These are phyloP conservation scores for Nezara viridula DNA, from an alignment of 2,888 invertebrate species.

Conservation along the genomic window DNA sequence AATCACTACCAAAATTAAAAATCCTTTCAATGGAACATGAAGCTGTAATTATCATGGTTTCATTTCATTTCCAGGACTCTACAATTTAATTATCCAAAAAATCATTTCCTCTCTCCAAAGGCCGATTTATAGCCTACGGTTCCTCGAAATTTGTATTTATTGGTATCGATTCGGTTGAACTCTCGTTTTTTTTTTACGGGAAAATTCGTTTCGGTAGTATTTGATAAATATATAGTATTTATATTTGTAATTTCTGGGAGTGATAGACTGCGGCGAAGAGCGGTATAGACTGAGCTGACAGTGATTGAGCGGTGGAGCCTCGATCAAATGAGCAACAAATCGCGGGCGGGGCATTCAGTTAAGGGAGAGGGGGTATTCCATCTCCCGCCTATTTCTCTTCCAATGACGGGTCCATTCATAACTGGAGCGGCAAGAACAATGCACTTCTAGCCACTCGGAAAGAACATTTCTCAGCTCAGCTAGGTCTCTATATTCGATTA, in stretches of 20 bases:
- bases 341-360: not conserved
- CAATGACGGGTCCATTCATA: not conserved
- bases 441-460: not conserved
- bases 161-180: not conserved
- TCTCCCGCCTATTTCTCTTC: not conserved
- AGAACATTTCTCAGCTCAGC: not conserved
- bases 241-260: not conserved
- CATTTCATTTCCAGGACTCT: not conserved
- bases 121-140: not conserved
- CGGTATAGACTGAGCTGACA: not conserved
- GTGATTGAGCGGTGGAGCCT: not conserved
- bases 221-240: not conserved
- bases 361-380: not conserved
- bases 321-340: slow-evolving; percentile 30
- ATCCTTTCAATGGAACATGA: no score
- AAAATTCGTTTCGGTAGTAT: not conserved
- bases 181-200: not conserved
- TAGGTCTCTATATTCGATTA: no score
- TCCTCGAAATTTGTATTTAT: not conserved
- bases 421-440: not conserved
- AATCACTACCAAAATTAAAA: no score
- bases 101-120: not conserved
- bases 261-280: not conserved
- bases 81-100: not conserved
- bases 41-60: not conserved